These are phyloP conservation scores for Hemiscyllium ocellatum DNA, from an alignment of 2,113 vertebrate species.

Conservation along the genomic window DNA sequence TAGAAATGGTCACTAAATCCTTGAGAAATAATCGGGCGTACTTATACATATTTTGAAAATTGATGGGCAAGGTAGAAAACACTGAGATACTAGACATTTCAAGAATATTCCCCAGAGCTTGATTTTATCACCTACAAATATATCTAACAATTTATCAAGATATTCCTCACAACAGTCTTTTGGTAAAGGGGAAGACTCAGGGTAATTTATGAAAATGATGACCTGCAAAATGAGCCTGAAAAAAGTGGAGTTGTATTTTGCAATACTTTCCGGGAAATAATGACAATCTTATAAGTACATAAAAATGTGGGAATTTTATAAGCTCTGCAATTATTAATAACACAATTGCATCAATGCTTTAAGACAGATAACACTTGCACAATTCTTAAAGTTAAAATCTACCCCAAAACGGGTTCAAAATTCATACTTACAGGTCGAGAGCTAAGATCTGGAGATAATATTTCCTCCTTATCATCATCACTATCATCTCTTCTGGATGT, in stretches of 20 bases:
- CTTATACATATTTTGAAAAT: background rate
- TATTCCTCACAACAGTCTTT: background rate
- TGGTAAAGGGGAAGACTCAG: background rate
- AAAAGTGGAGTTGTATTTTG: background rate
- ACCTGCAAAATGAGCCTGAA: background rate
- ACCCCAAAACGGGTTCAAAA: background rate
- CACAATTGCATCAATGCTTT: background rate
- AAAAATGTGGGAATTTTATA: background rate
- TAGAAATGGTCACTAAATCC: too few species aligned
- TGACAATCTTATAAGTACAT: too few species aligned
- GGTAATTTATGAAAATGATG: background rate
- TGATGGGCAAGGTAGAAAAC: background rate
- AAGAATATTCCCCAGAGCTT: background rate
- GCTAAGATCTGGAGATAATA: conserved; percentile 84
- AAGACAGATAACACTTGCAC: background rate
- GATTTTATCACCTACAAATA: background rate
- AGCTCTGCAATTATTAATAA: background rate
- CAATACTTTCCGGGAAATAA: too few species aligned
- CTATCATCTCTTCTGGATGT: conserved; percentile 57
- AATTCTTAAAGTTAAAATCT: background rate
- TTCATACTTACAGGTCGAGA: conserved; percentile 73
- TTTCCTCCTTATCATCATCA: conserved; percentile 74
- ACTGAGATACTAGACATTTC: background rate
- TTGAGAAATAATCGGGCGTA: too few species aligned
- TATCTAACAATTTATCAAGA: background rate